Percentiles rank a stretch among this genome's conserved stretches.
Conservation (phyloP, 2,113 vertebrate genomes). For the Machaerirhynchus nigripectus region DNA sequence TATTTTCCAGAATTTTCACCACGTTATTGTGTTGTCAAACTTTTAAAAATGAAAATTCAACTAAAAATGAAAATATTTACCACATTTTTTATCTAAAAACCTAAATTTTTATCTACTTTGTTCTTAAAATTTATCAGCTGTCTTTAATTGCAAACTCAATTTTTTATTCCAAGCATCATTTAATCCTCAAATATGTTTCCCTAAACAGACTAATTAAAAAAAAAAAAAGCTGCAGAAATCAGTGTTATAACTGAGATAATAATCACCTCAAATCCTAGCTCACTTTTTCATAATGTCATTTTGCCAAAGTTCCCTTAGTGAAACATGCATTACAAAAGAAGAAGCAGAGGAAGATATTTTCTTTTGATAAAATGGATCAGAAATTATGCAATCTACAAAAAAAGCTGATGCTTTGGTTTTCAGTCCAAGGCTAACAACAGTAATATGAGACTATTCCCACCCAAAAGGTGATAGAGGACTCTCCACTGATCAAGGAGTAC, state of each 20-base stretch:
- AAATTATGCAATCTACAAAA: neutral
- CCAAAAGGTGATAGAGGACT: neutral
- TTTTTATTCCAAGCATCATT: neutral
- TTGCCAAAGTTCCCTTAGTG: neutral
- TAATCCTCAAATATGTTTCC: neutral
- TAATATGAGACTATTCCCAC: neutral
- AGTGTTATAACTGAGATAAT: neutral
- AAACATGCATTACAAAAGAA: neutral
- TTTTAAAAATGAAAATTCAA: neutral
- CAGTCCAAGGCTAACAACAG: neutral
- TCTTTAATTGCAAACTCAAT: neutral
- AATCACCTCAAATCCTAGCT: neutral
- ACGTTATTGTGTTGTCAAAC: neutral
- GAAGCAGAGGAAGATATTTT: neutral
- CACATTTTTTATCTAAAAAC: neutral
- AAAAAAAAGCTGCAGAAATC: neutral
- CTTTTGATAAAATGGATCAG: neutral
- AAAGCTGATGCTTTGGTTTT: neutral
- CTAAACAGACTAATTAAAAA: neutral
- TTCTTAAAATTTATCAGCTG: neutral
- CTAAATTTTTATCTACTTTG: neutral
- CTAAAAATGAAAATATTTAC: neutral
- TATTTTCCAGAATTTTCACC: neutral
- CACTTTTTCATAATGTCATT: neutral
- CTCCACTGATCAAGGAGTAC: neutral